phyloP scores from a whole-genome alignment of 2,113 vertebrate species.

The Miniopterus natalensis region DNA sequence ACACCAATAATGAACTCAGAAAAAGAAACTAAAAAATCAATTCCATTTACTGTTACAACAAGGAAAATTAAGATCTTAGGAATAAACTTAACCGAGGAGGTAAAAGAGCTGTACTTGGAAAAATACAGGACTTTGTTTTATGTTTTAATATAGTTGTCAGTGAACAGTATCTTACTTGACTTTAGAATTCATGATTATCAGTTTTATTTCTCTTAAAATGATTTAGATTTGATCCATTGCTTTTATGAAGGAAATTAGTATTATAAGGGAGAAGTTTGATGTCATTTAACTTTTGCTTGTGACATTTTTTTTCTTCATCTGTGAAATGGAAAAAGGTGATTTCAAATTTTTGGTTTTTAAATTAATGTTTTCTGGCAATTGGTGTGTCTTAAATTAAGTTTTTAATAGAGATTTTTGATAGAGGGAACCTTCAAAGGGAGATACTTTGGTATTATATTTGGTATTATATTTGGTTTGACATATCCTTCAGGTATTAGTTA shows the following conservation, averaged over 20 bases:
- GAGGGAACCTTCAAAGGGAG: background rate
- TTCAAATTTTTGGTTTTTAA: slow-evolving; percentile 5
- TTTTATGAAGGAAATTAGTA: slow-evolving; percentile 39
- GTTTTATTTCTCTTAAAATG: background rate
- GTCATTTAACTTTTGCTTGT: slow-evolving; percentile 44
- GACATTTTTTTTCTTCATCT: background rate
- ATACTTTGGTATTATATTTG: background rate
- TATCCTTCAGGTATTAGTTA: background rate
- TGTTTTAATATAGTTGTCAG: background rate
- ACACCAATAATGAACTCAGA: no score
- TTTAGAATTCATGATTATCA: background rate
- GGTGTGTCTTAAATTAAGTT: background rate
- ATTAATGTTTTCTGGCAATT: slow-evolving; percentile 50
- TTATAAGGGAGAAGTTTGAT: background rate
- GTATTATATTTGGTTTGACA: slow-evolving; percentile 26
- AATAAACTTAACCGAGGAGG: no score
- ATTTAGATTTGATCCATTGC: background rate
- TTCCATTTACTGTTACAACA: no score
- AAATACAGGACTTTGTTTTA: background rate
- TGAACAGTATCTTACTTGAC: background rate
- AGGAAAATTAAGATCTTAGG: no score
- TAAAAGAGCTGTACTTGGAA: no score
- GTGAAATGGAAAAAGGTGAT: slow-evolving; percentile 1
- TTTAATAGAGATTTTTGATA: slow-evolving; percentile 37
- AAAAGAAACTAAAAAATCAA: no score